phyloP scores from a whole-genome alignment of 2,797 vertebrate genomes.

The Loriculus beryllinus region DNA sequence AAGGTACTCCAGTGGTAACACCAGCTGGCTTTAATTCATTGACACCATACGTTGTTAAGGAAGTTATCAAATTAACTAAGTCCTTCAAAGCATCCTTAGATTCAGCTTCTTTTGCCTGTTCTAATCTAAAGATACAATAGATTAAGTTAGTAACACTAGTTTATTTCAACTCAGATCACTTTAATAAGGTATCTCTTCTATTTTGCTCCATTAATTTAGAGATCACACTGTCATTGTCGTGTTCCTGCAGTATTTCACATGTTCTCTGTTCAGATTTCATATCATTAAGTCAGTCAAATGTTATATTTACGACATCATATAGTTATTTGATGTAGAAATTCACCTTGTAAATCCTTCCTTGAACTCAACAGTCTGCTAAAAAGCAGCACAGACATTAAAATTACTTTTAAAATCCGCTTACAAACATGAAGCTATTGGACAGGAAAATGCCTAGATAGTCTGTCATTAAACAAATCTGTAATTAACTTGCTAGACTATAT shows the following conservation, averaged over 20 bases:
- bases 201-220: neutral
- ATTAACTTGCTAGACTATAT: neutral
- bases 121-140: slow-evolving; percentile 81
- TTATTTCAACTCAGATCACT: neutral
- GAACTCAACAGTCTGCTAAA: neutral
- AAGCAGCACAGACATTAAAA: neutral
- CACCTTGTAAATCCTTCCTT: neutral
- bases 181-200: neutral
- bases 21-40: slow-evolving; percentile 92
- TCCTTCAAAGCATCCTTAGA: slow-evolving; percentile 95
- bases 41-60: slow-evolving; percentile 91
- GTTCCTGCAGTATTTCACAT: neutral
- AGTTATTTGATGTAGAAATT: neutral
- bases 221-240: neutral
- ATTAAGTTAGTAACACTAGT: neutral
- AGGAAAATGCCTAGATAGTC: neutral
- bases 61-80: slow-evolving; percentile 94
- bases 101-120: slow-evolving; percentile 95
- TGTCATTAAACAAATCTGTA: neutral
- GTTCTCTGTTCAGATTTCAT: neutral
- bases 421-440: neutral
- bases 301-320: neutral
- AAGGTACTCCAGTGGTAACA: slow-evolving; percentile 93
- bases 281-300: neutral
- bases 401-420: neutral